Evolutionary conservation across 2,888 invertebrate species (phyloP), one percentile per base, ranked within the genome.

Genomic region (Latrodectus elegans): DNA sequence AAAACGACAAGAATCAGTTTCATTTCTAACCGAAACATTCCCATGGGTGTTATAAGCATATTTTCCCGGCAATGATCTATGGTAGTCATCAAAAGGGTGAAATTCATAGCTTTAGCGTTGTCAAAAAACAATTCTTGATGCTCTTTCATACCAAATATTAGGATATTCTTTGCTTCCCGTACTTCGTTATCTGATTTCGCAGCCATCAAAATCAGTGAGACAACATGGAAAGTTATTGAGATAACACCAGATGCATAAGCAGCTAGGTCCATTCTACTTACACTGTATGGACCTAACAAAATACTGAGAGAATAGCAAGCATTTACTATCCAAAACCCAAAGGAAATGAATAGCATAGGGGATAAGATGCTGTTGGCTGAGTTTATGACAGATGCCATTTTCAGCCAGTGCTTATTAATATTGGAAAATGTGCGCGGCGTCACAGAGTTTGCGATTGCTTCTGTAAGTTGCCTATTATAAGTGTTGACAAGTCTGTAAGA

Each of bases 11-110:
- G n/a, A 60, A 60, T n/a, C n/a, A 60, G n/a, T 60, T 60, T 60
- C 60, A 60, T 60, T 60, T 60, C 60, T n/a, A 60, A 60, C 11
- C 60, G 60, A 60, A 60, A 60, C 60, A 60, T 60, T 60, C 60
- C 60, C 60, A 60, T 60, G 10, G 60, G 60, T 6, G 60, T 60
- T 12, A 60, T 60, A 60, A 15, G 4, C 12, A 60, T 60, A 15
- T 60, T 12, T n/a, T 60, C 60, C n/a, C n/a, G 12, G 60, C 60
- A 60, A 60, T 12, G 12, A n/a, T 60, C 60, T n/a, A 60, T 6
- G 10, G 11, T n/a, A 60, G 60, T 60, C 6, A 10, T n/a, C 12
- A 60, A 15, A 60, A 15, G n/a, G 4, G n/a, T 11, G 14, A 60
- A 60, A 11, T 60, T 60, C 12, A 15, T 60, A 15, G 60, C 60